Evolutionary conservation across 2,888 invertebrate genomes (phyloP).

Genomic region (Hydrotaea diabolus): DNA sequence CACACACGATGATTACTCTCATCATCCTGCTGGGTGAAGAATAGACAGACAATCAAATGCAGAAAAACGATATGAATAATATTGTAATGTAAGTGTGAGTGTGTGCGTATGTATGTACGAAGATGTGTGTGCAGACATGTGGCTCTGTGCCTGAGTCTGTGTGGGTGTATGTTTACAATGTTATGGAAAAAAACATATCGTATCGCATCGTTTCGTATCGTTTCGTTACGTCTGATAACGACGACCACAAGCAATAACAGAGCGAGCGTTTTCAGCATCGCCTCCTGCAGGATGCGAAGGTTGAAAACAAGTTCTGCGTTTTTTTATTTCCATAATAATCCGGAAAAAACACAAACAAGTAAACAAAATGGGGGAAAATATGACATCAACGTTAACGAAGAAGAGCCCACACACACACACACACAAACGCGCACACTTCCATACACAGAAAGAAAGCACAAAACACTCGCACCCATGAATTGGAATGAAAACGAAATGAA

Average conservation of each 20-base stretch:
- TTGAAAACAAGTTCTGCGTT: constrained; percentile 32
- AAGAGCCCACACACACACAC: background rate
- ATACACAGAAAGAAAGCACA: background rate
- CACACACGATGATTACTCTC: background rate
- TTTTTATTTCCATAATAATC: constrained; percentile 47
- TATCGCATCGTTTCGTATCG: background rate
- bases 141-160: too few relatives aligned
- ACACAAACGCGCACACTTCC: background rate
- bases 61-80: constrained; percentile 32
- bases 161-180: background rate
- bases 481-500: constrained; percentile 32
- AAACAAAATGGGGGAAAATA: constrained; percentile 47
- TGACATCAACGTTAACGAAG: constrained; percentile 58
- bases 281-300: constrained; percentile 41
- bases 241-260: too few relatives aligned
- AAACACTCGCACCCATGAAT: background rate
- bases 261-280: background rate
- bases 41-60: constrained; percentile 33
- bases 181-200: constrained; percentile 1
- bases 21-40: background rate
- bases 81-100: background rate
- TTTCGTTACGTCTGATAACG: too few relatives aligned
- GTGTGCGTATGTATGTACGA: background rate
- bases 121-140: background rate
- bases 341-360: constrained; percentile 45